phyloP scores from a whole-genome alignment of 2,797 vertebrate genomes.

The Phataginus tetradactyla region DNA sequence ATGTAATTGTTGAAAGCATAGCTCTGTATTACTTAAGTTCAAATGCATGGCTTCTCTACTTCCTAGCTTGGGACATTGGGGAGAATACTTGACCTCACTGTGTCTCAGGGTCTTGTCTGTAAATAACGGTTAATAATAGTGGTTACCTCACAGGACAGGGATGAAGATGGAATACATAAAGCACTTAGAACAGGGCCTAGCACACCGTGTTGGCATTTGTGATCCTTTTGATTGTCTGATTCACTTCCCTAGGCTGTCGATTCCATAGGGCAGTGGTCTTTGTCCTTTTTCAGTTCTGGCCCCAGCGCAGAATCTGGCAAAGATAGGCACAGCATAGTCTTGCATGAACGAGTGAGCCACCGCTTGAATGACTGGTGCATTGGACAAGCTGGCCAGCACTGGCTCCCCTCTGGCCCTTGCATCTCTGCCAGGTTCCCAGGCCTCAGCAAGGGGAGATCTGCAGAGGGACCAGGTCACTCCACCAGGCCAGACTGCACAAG shows the following conservation, averaged over 20 bases:
- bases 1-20: neutral
- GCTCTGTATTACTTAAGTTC: neutral
- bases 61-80: neutral
- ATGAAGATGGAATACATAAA: neutral
- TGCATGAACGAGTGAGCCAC: neutral
- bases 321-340: neutral
- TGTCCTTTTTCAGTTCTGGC: neutral
- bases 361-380: accelerated
- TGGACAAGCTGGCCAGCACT: neutral
- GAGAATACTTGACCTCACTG: neutral
- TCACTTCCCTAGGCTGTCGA: neutral
- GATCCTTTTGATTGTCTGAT: neutral
- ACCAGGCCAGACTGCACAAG: neutral
- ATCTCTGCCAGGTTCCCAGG: neutral
- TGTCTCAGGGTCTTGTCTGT: neutral
- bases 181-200: neutral
- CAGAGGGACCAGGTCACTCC: neutral
- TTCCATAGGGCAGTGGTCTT: neutral
- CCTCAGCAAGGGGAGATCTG: neutral
- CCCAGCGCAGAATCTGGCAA: neutral
- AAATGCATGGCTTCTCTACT: neutral
- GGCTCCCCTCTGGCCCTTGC: neutral
- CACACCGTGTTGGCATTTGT: neutral
- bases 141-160: too few species aligned
- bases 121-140: neutral